Conservation (phyloP, 2,888 invertebrate genomes). For the Sminthurides aquaticus region DNA sequence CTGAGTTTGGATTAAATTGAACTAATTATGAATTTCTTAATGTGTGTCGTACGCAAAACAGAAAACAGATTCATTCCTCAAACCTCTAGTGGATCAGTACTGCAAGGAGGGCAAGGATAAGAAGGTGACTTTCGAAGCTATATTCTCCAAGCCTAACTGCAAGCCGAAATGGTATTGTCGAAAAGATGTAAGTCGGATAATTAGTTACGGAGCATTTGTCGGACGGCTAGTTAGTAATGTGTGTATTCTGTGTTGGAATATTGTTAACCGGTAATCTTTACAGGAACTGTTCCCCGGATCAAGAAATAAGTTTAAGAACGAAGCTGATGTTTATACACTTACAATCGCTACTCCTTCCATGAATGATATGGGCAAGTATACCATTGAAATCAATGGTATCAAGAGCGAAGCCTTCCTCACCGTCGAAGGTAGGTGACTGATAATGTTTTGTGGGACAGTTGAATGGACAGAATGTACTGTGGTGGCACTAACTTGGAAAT, state of each 20-base stretch:
- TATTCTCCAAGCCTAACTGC: slow-evolving; percentile 92
- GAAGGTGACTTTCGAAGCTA: slow-evolving; percentile 84
- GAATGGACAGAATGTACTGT: neutral
- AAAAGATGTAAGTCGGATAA: slow-evolving; percentile 84
- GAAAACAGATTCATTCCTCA: slow-evolving; percentile 91
- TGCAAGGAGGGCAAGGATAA: slow-evolving; percentile 95
- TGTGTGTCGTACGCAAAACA: no score
- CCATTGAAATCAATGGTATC: slow-evolving; percentile 85
- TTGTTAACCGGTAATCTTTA: no score
- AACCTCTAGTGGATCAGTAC: slow-evolving; percentile 86
- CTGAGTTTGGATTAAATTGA: no score
- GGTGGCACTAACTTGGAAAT: neutral
- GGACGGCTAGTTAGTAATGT: no score
- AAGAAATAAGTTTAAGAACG: slow-evolving; percentile 91
- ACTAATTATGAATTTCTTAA: no score
- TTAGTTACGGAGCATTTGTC: no score
- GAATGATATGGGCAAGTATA: slow-evolving; percentile 95
- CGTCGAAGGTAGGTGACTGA: slow-evolving; percentile 68
- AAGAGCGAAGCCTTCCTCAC: slow-evolving; percentile 83
- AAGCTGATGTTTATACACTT: slow-evolving; percentile 82
- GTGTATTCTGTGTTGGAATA: slow-evolving; percentile 2
- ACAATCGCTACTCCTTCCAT: slow-evolving; percentile 84
- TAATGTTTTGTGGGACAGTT: no score
- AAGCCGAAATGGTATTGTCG: slow-evolving; percentile 88
- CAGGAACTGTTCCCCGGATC: slow-evolving; percentile 92